Evolutionary conservation across 2,888 invertebrate species (phyloP).

Genomic region (Drosophila prolongata): DNA sequence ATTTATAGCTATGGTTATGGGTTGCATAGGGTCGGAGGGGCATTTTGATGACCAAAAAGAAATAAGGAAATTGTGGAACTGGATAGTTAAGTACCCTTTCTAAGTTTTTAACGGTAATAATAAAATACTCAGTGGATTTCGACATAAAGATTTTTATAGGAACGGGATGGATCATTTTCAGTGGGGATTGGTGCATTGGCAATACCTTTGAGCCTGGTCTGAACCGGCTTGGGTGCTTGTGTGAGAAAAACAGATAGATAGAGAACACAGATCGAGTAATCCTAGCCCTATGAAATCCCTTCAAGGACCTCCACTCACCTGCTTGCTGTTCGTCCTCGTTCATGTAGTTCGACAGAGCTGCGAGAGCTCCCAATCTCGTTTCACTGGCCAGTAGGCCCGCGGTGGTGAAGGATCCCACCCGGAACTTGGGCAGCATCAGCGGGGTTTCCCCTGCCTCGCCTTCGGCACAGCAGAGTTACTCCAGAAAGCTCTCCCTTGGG

Average conservation of each 20-base stretch:
- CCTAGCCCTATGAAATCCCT: not conserved
- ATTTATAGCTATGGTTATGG: not conserved
- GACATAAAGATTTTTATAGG: not conserved
- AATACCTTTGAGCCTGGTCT: conserved; percentile 79
- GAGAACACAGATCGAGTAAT: conserved; percentile 18
- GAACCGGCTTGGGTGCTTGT: conserved; percentile 83
- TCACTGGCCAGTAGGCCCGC: conserved; percentile 82
- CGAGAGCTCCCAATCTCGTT: conserved; percentile 83
- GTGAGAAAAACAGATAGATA: conserved; percentile 56
- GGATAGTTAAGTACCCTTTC: not conserved
- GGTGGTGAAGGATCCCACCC: conserved; percentile 86
- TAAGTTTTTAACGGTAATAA: not conserved
- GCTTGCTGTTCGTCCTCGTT: conserved; percentile 82
- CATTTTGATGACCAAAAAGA: not conserved
- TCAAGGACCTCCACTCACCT: conserved; percentile 63
- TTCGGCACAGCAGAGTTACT: conserved; percentile 24
- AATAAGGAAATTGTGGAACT: not conserved
- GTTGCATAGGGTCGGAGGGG: not conserved
- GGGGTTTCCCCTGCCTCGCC: conserved; percentile 85
- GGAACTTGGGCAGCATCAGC: conserved; percentile 87
- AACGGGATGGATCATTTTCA: not conserved
- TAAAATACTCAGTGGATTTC: no score
- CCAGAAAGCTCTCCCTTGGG: conserved; percentile 41
- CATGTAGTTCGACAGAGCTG: conserved; percentile 84
- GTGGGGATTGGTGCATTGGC: conserved; percentile 49